Evolutionary conservation across 2,797 vertebrate species (phyloP).

Genomic region (Alcedo atthis): DNA sequence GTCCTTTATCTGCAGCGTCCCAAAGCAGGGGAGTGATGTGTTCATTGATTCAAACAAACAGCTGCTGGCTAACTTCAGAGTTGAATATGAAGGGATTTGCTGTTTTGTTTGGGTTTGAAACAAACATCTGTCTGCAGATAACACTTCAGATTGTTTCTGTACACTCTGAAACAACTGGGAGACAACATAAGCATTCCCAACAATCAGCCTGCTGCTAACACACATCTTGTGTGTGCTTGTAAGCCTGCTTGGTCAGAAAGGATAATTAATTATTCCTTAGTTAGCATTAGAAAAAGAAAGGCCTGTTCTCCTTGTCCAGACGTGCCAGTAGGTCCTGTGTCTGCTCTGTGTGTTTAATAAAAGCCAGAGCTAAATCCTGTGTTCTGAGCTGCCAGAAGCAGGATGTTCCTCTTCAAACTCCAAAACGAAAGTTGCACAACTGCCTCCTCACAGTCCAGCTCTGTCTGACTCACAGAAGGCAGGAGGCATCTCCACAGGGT

Average conservation of each 20-base stretch:
- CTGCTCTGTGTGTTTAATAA: not conserved
- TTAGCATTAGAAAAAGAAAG: not conserved
- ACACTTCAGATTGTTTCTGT: not conserved
- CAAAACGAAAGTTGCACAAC: not conserved
- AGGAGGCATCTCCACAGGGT: not conserved
- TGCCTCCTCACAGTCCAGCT: not conserved
- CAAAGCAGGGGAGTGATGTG: not conserved
- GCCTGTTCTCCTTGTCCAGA: not conserved
- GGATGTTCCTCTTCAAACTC: not conserved
- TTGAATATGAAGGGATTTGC: not conserved
- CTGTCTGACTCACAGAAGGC: not conserved
- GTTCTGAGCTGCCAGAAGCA: not conserved
- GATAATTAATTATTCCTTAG: not conserved
- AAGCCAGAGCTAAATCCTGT: not conserved
- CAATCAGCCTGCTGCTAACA: not conserved
- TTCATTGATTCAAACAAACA: not conserved
- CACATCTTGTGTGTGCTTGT: not conserved
- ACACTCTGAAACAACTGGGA: not conserved
- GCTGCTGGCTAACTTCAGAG: not conserved
- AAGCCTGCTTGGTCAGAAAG: not conserved
- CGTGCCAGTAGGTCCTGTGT: not conserved
- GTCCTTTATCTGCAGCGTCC: not conserved
- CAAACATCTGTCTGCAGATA: not conserved
- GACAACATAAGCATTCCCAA: not conserved
- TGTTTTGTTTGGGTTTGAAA: not conserved